These are phyloP conservation scores for Julus scandinavius DNA, from an alignment of 2,888 invertebrate genomes.

Conservation along the genomic window DNA sequence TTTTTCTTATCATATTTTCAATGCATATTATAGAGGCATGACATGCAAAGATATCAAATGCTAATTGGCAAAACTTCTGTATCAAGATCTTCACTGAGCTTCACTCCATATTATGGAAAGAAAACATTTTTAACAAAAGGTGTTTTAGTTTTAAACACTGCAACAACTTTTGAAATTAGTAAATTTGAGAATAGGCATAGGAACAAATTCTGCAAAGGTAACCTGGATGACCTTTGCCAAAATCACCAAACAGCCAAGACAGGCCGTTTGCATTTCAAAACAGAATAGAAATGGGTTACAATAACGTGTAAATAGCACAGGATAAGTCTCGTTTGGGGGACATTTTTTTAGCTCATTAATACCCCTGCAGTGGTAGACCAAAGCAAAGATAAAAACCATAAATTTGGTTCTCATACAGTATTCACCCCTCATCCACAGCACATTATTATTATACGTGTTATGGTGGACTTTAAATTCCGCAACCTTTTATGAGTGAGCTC, in stretches of 20 bases:
- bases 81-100: no score
- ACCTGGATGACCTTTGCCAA: no score
- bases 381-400: conserved; percentile 12
- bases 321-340: neutral
- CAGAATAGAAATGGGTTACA: neutral
- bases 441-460: conserved; percentile 30
- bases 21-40: no score
- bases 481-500: neutral
- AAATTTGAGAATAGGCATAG: neutral
- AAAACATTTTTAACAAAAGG: no score
- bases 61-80: no score
- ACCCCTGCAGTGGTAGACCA: conserved; percentile 9
- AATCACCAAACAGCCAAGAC: neutral
- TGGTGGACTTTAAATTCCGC: neutral
- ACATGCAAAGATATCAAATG: no score
- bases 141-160: no score
- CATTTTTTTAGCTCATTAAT: conserved; percentile 1
- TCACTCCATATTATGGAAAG: no score
- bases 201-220: neutral
- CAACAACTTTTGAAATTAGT: no score
- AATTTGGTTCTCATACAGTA: neutral
- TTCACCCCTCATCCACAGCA: neutral
- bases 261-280: neutral
- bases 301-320: conserved; percentile 19
- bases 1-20: no score